These are phyloP conservation scores for Napeogenes sylphis DNA, from an alignment of 2,888 invertebrate genomes.

Conservation along the genomic window DNA sequence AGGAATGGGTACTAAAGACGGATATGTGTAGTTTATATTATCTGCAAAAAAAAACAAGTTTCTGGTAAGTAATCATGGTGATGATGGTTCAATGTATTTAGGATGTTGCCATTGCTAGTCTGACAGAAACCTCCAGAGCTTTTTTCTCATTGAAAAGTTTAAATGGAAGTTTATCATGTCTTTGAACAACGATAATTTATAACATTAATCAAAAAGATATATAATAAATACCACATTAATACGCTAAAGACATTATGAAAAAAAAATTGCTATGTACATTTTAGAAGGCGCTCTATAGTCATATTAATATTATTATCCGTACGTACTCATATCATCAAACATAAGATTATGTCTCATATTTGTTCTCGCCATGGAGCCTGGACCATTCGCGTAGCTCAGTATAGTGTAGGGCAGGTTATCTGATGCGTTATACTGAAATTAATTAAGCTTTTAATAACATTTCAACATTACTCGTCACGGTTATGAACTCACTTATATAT, in stretches of 20 bases:
- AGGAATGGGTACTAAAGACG: conserved; percentile 78
- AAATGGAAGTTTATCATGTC: too few relatives aligned
- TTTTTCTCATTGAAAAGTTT: too few relatives aligned
- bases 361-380: conserved; percentile 69
- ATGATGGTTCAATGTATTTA: neutral
- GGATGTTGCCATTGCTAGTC: too few relatives aligned
- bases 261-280: neutral
- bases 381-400: conserved; percentile 86
- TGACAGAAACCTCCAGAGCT: too few relatives aligned
- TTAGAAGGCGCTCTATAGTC: too few relatives aligned
- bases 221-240: too few relatives aligned
- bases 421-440: conserved; percentile 61
- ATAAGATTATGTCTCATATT: conserved; percentile 47
- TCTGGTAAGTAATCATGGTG: too few relatives aligned
- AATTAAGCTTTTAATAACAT: neutral
- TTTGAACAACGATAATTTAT: too few relatives aligned
- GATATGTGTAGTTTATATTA: conserved; percentile 71
- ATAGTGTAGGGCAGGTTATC: conserved; percentile 81
- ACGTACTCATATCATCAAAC: conserved; percentile 59
- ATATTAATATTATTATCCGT: too few relatives aligned
- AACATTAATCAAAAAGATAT: too few relatives aligned
- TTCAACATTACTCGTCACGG: neutral
- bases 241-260: neutral
- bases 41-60: conserved; percentile 46
- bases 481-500: conserved; percentile 1